Percentiles rank a stretch among this genome's conserved stretches.
Evolutionary conservation across 2,113 vertebrate species (phyloP).

Genomic region (Colius striatus): DNA sequence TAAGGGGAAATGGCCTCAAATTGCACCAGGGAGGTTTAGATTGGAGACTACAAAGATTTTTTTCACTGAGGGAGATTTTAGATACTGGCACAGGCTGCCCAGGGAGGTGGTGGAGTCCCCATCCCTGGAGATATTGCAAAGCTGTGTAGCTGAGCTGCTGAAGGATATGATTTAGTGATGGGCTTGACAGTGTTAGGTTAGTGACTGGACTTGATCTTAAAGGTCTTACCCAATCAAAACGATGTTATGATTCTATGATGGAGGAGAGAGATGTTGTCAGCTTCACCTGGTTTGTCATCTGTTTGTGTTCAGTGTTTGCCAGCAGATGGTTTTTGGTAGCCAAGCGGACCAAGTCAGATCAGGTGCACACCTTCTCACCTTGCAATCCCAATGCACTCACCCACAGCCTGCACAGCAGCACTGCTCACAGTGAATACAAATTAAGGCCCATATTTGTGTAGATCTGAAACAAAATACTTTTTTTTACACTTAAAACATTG

Average conservation of each 20-base stretch:
- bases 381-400: fast-evolving
- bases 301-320: not conserved
- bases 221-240: no score
- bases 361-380: fast-evolving
- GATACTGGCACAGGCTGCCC: no score
- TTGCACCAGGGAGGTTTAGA: no score
- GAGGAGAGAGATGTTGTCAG: not conserved
- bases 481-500: not conserved
- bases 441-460: not conserved
- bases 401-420: not conserved
- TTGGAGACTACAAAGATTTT: no score
- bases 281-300: fast-evolving
- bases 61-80: no score
- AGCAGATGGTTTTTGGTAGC: not conserved
- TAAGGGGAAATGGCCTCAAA: no score
- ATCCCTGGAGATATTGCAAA: no score
- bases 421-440: not conserved
- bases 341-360: not conserved
- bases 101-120: no score
- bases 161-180: no score
- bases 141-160: no score
- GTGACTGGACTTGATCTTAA: no score
- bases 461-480: not conserved
- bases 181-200: no score
- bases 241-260: not conserved